Evolutionary conservation across 2,113 vertebrate species (phyloP), one percentile per base, ranked within the genome.

Genomic region (Clinocottus analis): DNA sequence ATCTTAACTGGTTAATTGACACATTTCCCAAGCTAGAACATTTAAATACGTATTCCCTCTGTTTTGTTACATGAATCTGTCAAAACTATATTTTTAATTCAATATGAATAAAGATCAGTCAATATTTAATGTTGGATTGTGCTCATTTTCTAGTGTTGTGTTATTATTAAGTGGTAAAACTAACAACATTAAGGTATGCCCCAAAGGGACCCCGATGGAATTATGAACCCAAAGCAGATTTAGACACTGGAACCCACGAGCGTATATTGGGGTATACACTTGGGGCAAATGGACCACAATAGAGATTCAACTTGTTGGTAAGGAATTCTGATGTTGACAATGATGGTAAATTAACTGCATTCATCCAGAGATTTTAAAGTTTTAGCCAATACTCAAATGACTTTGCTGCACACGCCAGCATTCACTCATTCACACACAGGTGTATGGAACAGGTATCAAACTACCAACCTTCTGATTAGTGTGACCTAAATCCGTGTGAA

Each of bases 81-180:
- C 97, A 97, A 96, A 98, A 97, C 95, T 99, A 98, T 99, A 99
- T 99, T 99, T 99, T 99, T 99, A 99, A 99, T 98, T 99, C 98
- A 99, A 97, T 98, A 99, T 97, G 97, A 99, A 99, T 97, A 96
- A 98, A 98, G 96, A 97, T 97, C 96, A 97, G 97, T 98, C 97
- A 97, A 97, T 97, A 98, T 90, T 94, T 96, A 96, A 95, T 84
- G 7, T 55, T 41, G 35, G 41, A 11, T 70, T 85, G 59, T 83
- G 68, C 7, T 77, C 0, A 33, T 85, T 83, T 65, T 70, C 2
- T 23, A 14, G 1, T 53, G 53, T 29, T 63, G 21, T 67, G 12
- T 62, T 61, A 37, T 56, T 8, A 58, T 31, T 58, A 68, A 21
- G 2, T 14, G 49, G 16, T 67, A 13, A 33, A 64, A 35, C 39